Conservation (phyloP, 2,888 invertebrate genomes). For the Iphiclides podalirius region DNA sequence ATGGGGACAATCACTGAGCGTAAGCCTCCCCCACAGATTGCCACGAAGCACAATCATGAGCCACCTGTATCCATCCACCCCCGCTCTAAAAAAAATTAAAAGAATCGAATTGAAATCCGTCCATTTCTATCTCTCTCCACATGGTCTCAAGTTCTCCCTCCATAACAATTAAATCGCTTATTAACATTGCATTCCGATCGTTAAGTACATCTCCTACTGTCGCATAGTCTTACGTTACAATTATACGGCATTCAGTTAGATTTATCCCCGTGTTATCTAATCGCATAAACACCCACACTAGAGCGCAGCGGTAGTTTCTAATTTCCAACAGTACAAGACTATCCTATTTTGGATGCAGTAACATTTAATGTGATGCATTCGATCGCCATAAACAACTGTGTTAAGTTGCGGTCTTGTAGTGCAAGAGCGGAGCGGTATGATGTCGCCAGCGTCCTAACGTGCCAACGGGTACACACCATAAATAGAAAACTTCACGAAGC, state of each 20-base stretch:
- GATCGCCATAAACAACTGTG: conserved; percentile 14
- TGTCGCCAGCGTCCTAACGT: conserved; percentile 6
- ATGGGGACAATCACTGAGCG: too few species aligned
- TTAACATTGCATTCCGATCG: not conserved
- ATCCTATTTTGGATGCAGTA: conserved; percentile 8
- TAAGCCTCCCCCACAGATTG: too few species aligned
- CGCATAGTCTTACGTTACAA: not conserved
- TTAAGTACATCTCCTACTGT: conserved; percentile 4
- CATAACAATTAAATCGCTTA: conserved; percentile 4
- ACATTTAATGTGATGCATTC: conserved; percentile 12
- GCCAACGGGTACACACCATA: conserved; percentile 22
- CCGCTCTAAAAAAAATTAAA: too few species aligned
- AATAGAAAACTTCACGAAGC: conserved; percentile 15
- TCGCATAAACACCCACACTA: conserved; percentile 13
- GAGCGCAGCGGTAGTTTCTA: conserved; percentile 2
- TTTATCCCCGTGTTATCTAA: conserved; percentile 14
- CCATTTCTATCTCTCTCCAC: too few species aligned
- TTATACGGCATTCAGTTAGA: conserved; percentile 5
- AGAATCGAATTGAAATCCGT: too few species aligned
- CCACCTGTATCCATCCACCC: too few species aligned
- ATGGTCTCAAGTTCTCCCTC: too few species aligned
- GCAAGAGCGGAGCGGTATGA: too few species aligned
- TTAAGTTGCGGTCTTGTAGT: not conserved
- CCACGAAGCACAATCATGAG: too few species aligned
- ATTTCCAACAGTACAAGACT: conserved; percentile 13